These are phyloP conservation scores for Chymomyza fuscimana DNA, from an alignment of 2,888 invertebrate genomes.

Conservation along the genomic window DNA sequence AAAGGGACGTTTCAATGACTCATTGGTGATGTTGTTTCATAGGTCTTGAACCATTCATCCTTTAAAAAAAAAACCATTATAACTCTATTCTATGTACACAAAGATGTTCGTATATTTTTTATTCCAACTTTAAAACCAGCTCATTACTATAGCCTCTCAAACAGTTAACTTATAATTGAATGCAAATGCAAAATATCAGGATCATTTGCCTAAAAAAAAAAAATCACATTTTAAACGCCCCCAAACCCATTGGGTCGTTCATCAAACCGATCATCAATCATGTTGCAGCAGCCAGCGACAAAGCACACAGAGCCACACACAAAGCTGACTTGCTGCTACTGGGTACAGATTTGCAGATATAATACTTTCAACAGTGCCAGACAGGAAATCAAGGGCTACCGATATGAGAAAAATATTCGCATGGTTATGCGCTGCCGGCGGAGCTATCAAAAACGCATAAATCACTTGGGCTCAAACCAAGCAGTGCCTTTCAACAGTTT, in stretches of 20 bases:
- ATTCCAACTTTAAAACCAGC: too few species aligned
- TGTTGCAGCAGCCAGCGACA: conserved; percentile 39
- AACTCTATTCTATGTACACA: too few species aligned
- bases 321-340: conserved; percentile 51
- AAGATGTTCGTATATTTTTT: too few species aligned
- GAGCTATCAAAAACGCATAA: conserved; percentile 73
- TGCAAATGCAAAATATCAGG: background rate
- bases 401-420: conserved; percentile 45
- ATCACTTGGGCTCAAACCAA: conserved; percentile 50
- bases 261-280: conserved; percentile 62
- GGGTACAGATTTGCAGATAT: conserved; percentile 28
- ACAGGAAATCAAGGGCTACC: conserved; percentile 58
- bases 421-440: conserved; percentile 26
- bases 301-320: conserved; percentile 24
- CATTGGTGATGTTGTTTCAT: too few species aligned
- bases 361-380: conserved; percentile 40
- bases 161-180: background rate
- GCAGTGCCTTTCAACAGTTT: conserved; percentile 67
- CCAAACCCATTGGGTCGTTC: conserved; percentile 17
- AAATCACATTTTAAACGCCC: background rate
- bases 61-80: too few species aligned
- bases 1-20: too few species aligned
- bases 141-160: too few species aligned
- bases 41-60: too few species aligned
- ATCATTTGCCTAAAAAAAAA: background rate